Conservation (phyloP, 2,888 invertebrate species). For the Plebejus argus region DNA sequence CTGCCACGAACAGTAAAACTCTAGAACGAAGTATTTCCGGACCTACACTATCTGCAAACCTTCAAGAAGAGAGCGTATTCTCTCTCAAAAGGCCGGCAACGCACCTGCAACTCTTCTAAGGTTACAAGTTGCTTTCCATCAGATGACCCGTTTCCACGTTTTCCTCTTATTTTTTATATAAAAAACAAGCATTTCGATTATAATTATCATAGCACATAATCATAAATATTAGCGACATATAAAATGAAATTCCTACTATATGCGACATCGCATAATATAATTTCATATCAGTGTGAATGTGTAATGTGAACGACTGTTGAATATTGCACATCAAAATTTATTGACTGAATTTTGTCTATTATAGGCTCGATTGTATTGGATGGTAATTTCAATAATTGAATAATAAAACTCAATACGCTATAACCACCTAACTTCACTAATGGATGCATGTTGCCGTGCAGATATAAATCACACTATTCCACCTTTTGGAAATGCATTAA, state of each 20-base stretch:
- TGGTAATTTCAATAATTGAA: constrained; percentile 43
- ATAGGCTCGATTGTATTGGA: constrained; percentile 38
- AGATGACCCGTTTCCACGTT: too few species aligned
- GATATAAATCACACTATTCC: neutral
- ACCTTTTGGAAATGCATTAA: constrained; percentile 16
- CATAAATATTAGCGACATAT: neutral
- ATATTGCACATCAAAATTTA: constrained; percentile 52
- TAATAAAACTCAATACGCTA: constrained; percentile 40
- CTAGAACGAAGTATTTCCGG: too few species aligned
- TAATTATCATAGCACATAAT: neutral
- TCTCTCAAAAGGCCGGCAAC: too few species aligned
- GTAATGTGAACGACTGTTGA: constrained; percentile 47
- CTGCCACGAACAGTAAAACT: too few species aligned
- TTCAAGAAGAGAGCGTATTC: too few species aligned
- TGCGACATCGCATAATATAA: constrained; percentile 17
- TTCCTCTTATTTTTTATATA: too few species aligned
- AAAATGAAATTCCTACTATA: constrained; percentile 22
- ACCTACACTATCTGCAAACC: too few species aligned
- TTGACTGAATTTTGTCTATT: constrained; percentile 41
- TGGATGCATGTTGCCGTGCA: neutral
- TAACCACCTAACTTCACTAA: constrained; percentile 34
- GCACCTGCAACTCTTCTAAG: too few species aligned
- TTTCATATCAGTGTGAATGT: constrained; percentile 24
- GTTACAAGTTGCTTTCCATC: too few species aligned
- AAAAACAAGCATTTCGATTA: neutral